phyloP scores from a whole-genome alignment of 2,113 vertebrate species.

The Fukomys damarensis region DNA sequence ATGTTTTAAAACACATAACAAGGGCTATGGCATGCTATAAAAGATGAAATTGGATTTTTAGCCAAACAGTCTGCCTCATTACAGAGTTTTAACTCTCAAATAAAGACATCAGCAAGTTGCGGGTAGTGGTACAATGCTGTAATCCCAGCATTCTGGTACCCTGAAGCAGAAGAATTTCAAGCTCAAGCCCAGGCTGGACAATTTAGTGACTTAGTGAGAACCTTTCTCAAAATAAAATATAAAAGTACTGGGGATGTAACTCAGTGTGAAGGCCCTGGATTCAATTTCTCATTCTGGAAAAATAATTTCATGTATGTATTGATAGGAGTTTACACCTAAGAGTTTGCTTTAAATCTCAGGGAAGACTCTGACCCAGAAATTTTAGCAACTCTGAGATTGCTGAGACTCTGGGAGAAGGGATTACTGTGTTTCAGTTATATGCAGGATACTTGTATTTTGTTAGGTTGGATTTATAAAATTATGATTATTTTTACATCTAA shows the following conservation, averaged over 20 bases:
- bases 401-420: not conserved
- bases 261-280: not conserved
- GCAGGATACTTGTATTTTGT: not conserved
- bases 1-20: constrained; percentile 59
- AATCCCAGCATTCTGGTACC: not conserved
- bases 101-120: constrained; percentile 48
- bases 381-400: not conserved
- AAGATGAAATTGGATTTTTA: constrained; percentile 18
- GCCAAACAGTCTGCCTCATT: constrained; percentile 31
- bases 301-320: not conserved
- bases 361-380: not conserved
- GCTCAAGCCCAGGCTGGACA: not conserved
- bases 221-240: not conserved
- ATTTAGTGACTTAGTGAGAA: not conserved
- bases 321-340: not conserved
- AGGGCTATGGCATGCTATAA: not conserved
- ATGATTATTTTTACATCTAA: constrained; percentile 13
- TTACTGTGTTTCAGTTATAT: not conserved
- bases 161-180: not conserved
- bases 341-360: not conserved
- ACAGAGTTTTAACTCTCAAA: constrained; percentile 34
- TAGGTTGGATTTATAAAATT: not conserved
- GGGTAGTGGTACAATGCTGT: not conserved
- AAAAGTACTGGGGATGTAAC: not conserved
- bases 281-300: not conserved